A percentile compares a stretch with the other conserved stretches of the same genome.
phyloP scores from a whole-genome alignment of 1,140 invertebrate genomes.

The Bilobella aurantiaca region DNA sequence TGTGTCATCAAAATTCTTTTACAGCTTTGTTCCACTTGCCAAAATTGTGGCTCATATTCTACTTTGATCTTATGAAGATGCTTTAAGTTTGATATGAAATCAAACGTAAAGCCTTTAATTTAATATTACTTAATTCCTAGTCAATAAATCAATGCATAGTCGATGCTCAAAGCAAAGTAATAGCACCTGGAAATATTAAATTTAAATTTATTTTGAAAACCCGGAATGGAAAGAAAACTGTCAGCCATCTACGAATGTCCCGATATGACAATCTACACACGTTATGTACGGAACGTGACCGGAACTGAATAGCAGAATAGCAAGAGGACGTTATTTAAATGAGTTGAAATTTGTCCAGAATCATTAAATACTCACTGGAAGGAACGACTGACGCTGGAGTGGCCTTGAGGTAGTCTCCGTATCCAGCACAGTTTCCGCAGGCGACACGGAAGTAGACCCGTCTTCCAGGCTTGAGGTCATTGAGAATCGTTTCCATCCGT shows the following conservation, averaged over 20 bases:
- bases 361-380: slow-evolving; percentile 60
- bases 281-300: too few species aligned
- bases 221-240: background rate
- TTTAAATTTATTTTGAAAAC: background rate
- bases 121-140: background rate
- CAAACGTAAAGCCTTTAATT: background rate
- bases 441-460: slow-evolving; percentile 77
- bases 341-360: background rate
- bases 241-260: too few species aligned
- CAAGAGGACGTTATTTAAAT: too few species aligned
- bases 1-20: too few species aligned
- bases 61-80: too few species aligned
- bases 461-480: slow-evolving; percentile 61
- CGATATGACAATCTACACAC: too few species aligned
- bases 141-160: background rate
- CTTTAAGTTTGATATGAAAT: too few species aligned
- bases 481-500: slow-evolving; percentile 46
- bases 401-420: slow-evolving; percentile 61
- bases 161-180: background rate
- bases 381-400: slow-evolving; percentile 71
- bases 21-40: too few species aligned
- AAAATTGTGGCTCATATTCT: too few species aligned
- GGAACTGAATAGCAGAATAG: too few species aligned
- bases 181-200: background rate
- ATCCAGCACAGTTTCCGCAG: slow-evolving; percentile 83